Evolutionary conservation across 1,140 invertebrate genomes (phyloP), one percentile per base, ranked within the genome.

Genomic region (Heterodera carotae): DNA sequence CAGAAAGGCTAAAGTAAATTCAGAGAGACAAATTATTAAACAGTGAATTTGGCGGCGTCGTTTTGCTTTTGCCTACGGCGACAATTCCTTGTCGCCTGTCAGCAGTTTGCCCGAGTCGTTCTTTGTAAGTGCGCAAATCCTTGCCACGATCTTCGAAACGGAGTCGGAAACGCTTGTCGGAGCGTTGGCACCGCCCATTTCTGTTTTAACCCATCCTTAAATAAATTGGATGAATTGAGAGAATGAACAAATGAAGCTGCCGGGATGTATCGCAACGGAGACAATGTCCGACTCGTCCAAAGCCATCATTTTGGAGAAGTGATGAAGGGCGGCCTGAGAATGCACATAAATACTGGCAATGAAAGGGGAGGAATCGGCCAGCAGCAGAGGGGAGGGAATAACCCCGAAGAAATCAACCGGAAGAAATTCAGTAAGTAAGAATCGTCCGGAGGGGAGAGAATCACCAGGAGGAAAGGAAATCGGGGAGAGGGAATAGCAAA

Each of bases 221-320:
- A 15, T 18, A 56, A 43, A 56, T 4, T 56, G 48, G 18, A 18
- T 53, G 48, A 56, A 4, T 56, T n/a, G n/a, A n/a, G 48, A 56
- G 48, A 43, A 43, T 6, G 39, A 12, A 43, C 39, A 43, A 2
- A 8, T 56, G 48, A 2, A 53, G 22, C 12, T 56, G 18, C 48
- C 76, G 8, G 76, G 76, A 25, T 69, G 68, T 6, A 77, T 18
- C 22, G 76, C 69, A 66, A 77, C 36, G n/a, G 43, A 18, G 22
- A 71, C 43, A 39, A 77, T 48, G 36, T 77, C 27, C 10, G 69
- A 39, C 12, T 77, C 69, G 33, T 62, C 76, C 27, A 53, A 15
- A 25, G 76, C 64, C n/a, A 77, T 39, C 53, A 39, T 62, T 71
- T 72, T 77, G 29, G 67, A 69, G 31, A 71, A 77, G 76, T 77